These are phyloP conservation scores for Myrmecophaga tridactyla DNA, from an alignment of 2,113 vertebrate species.

Conservation along the genomic window DNA sequence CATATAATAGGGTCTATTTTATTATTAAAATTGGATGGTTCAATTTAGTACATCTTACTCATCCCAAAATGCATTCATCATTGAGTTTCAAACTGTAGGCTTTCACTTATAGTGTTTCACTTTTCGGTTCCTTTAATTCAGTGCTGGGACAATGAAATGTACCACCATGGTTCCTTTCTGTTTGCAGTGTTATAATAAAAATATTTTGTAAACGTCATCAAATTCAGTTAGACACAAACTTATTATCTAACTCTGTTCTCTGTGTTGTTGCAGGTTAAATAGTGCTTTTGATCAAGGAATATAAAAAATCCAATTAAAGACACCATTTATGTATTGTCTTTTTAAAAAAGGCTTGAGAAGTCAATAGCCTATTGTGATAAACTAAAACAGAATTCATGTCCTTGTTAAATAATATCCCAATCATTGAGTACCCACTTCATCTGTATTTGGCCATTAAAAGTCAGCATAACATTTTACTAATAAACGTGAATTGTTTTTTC, in stretches of 20 bases:
- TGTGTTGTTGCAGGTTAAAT: not conserved
- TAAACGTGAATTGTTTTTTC: not conserved
- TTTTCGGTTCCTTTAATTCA: not conserved
- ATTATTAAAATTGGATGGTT: not conserved
- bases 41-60: not conserved
- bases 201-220: not conserved
- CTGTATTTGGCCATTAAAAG: not conserved
- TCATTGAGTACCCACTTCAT: not conserved
- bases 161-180: not conserved
- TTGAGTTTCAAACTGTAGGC: not conserved
- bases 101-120: not conserved
- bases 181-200: slow-evolving; percentile 22
- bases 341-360: not conserved
- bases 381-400: slow-evolving; percentile 1
- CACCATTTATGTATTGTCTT: not conserved
- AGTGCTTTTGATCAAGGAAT: not conserved
- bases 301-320: not conserved
- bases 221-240: not conserved
- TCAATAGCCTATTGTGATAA: not conserved
- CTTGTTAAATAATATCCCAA: not conserved
- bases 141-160: not conserved
- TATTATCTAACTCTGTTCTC: not conserved
- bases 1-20: not conserved
- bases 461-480: not conserved
- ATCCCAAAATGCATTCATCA: not conserved